Percentiles rank a stretch among this genome's conserved stretches.
phyloP scores from a whole-genome alignment of 1,140 invertebrate genomes.

The Teleopsis dalmanni region DNA sequence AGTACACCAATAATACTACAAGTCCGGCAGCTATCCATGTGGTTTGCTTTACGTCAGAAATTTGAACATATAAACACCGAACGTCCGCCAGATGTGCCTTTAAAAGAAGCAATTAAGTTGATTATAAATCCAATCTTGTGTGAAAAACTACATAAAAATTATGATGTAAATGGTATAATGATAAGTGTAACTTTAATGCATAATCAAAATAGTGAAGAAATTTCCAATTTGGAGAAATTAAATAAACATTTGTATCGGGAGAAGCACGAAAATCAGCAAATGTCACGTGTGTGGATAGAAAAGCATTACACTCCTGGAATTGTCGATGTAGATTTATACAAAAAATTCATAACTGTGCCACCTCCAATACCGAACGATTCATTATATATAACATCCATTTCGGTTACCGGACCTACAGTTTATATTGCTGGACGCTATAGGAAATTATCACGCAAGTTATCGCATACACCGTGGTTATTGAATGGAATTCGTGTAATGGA shows the following conservation, averaged over 20 bases:
- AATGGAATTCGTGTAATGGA: constrained; percentile 72
- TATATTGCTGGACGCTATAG: constrained; percentile 70
- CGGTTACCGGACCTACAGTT: constrained; percentile 49
- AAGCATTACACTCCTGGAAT: constrained; percentile 42
- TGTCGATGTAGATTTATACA: constrained; percentile 46
- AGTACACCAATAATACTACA: constrained; percentile 43
- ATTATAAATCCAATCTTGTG: constrained; percentile 34
- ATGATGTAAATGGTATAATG: constrained; percentile 36
- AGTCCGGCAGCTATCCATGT: constrained; percentile 45
- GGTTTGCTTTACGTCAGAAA: constrained; percentile 39
- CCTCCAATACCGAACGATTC: constrained; percentile 40
- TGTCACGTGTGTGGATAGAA: constrained; percentile 51
- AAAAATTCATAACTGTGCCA: constrained; percentile 44
- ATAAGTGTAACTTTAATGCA: constrained; percentile 32
- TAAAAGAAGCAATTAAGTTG: constrained; percentile 36
- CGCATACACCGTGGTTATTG: constrained; percentile 92
- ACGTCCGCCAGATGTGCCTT: constrained; percentile 28
- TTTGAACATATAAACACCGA: constrained; percentile 32
- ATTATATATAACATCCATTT: constrained; percentile 44
- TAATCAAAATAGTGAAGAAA: constrained; percentile 20
- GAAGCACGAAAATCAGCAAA: constrained; percentile 34
- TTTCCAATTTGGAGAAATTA: constrained; percentile 23
- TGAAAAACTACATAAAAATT: constrained; percentile 22
- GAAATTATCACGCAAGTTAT: constrained; percentile 77
- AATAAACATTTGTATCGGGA: constrained; percentile 22